Conservation (phyloP, 1,140 invertebrate genomes). For the Gyrodactylus salaris region DNA sequence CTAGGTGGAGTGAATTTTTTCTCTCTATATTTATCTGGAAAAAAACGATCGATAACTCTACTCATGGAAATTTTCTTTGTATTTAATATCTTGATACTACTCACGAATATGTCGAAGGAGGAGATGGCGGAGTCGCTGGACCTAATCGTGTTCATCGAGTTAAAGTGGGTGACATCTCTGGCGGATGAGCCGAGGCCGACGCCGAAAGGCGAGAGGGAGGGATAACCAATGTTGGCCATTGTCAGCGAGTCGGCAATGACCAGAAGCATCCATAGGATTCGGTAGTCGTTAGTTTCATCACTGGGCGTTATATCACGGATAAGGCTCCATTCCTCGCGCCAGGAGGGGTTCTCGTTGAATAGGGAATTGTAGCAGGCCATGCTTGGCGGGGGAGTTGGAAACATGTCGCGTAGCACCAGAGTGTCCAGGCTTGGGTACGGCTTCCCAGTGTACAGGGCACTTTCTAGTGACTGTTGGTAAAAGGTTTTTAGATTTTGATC, state of each 20-base stretch:
- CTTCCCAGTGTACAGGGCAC: not conserved
- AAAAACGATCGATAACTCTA: too few species aligned
- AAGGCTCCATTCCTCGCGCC: not conserved
- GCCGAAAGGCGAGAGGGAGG: not conserved
- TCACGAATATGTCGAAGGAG: not conserved
- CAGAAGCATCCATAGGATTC: not conserved
- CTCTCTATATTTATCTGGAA: too few species aligned
- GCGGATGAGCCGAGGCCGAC: not conserved
- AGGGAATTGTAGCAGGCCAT: not conserved
- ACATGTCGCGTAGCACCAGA: slow-evolving; percentile 6
- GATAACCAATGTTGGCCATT: not conserved
- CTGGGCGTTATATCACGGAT: not conserved
- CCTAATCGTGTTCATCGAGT: not conserved
- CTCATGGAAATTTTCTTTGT: too few species aligned
- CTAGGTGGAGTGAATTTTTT: too few species aligned
- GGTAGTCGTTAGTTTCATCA: not conserved
- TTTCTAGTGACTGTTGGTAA: not conserved
- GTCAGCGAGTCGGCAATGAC: not conserved
- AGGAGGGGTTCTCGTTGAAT: not conserved
- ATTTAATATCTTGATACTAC: too few species aligned
- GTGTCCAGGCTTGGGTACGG: slow-evolving; percentile 3
- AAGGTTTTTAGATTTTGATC: too few species aligned
- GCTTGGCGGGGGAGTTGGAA: not conserved
- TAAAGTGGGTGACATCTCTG: not conserved
- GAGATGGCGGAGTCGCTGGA: not conserved